Evolutionary conservation across 2,113 vertebrate genomes (phyloP).

Genomic region (Gavialis gangeticus): DNA sequence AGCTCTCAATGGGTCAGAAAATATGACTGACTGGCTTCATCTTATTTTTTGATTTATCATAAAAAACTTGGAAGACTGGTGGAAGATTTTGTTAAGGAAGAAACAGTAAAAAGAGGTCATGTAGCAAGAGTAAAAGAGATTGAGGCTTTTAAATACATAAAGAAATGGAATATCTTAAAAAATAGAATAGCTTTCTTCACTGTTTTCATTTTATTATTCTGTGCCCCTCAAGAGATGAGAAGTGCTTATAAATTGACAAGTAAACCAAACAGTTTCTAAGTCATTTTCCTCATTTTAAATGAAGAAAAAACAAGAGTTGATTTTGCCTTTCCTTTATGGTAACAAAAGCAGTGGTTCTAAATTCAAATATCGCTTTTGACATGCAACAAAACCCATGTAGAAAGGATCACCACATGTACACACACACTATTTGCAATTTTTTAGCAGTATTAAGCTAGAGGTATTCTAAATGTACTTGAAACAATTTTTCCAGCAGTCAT

Average conservation of each 20-base stretch:
- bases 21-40: neutral
- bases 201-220: neutral
- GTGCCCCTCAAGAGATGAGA: neutral
- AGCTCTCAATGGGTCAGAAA: neutral
- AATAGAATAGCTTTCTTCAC: neutral
- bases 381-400: neutral
- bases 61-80: constrained; percentile 22
- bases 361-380: neutral
- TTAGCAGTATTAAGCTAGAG: neutral
- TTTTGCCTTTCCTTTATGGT: neutral
- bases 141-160: constrained; percentile 3
- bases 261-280: neutral
- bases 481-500: no score
- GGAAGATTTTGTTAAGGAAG: neutral
- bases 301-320: neutral
- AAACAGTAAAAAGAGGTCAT: neutral
- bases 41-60: constrained; percentile 30
- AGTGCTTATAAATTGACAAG: neutral
- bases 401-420: neutral
- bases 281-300: neutral
- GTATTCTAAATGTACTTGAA: neutral
- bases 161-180: neutral
- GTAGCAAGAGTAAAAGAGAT: neutral
- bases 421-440: neutral
- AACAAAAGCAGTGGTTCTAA: neutral